Evolutionary conservation across 2,888 invertebrate genomes (phyloP).

Genomic region (Coecobrya sp.): DNA sequence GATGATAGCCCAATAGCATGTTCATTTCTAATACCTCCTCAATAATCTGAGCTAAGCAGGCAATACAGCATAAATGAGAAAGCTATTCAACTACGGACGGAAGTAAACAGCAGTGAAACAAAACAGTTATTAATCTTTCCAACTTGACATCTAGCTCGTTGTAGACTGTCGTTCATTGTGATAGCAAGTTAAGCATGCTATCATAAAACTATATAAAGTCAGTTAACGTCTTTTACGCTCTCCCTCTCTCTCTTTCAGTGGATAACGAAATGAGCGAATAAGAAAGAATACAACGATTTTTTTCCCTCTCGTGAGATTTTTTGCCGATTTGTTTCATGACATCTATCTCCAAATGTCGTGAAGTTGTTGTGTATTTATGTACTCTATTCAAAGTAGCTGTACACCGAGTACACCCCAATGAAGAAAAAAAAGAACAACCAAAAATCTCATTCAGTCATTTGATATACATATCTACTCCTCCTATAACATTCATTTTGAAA

Average conservation of each 20-base stretch:
- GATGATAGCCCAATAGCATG: constrained; percentile 60
- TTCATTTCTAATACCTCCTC: constrained; percentile 47
- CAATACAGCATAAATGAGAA: constrained; percentile 64
- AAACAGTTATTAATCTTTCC: constrained; percentile 86
- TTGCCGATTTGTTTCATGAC: constrained; percentile 73
- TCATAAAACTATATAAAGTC: constrained; percentile 76
- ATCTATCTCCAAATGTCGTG: constrained; percentile 66
- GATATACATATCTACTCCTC: constrained; percentile 44
- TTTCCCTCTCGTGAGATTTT: constrained; percentile 51
- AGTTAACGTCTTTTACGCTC: constrained; percentile 61
- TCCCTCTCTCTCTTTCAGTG: constrained; percentile 8
- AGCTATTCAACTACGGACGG: constrained; percentile 72
- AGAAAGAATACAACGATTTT: constrained; percentile 35
- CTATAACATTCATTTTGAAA: constrained; percentile 53
- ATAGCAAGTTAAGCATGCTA: constrained; percentile 66
- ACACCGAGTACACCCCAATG: background rate
- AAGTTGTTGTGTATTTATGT: constrained; percentile 59
- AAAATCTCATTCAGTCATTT: constrained; percentile 54
- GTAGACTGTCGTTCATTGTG: constrained; percentile 81
- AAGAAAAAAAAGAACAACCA: constrained; percentile 56
- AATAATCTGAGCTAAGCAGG: constrained; percentile 52
- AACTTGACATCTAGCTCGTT: constrained; percentile 83
- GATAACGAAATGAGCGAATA: constrained; percentile 29
- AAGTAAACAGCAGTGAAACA: constrained; percentile 84
- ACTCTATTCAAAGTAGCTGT: background rate